phyloP scores from a whole-genome alignment of 2,888 invertebrate genomes.

The Dryobota labecula region DNA sequence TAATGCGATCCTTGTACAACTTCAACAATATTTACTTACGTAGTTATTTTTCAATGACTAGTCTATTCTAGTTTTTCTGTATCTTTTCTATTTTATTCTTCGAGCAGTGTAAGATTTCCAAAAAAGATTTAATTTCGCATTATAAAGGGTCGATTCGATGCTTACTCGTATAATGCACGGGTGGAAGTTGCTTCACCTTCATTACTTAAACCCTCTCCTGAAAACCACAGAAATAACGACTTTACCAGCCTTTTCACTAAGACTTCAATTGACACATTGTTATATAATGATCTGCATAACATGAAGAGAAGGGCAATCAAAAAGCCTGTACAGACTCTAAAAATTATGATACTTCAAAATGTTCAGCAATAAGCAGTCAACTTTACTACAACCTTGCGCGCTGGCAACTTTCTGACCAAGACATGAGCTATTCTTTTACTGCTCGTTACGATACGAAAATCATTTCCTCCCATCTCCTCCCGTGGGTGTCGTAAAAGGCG shows the following conservation, averaged over 20 bases:
- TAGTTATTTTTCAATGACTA: not conserved
- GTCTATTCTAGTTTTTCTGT: not conserved
- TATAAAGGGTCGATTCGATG: not conserved
- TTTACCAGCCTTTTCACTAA: not conserved
- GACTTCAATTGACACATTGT: too few species aligned
- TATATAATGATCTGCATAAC: too few species aligned
- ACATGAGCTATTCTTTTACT: not conserved
- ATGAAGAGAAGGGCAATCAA: too few species aligned
- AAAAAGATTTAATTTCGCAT: not conserved
- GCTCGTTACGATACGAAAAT: not conserved
- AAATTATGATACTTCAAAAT: not conserved
- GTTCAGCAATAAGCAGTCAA: too few species aligned
- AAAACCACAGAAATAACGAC: not conserved
- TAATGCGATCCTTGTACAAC: constrained; percentile 18
- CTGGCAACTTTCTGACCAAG: not conserved
- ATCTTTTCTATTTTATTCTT: not conserved
- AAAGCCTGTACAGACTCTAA: too few species aligned
- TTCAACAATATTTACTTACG: not conserved
- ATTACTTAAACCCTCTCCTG: too few species aligned
- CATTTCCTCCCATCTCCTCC: too few species aligned
- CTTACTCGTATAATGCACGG: too few species aligned
- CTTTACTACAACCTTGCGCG: not conserved
- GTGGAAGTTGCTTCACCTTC: too few species aligned
- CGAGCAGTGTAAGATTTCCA: too few species aligned
- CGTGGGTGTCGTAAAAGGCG: too few species aligned